Conservation (phyloP, 2,888 invertebrate genomes). For the Meiosimyza platycephala region DNA sequence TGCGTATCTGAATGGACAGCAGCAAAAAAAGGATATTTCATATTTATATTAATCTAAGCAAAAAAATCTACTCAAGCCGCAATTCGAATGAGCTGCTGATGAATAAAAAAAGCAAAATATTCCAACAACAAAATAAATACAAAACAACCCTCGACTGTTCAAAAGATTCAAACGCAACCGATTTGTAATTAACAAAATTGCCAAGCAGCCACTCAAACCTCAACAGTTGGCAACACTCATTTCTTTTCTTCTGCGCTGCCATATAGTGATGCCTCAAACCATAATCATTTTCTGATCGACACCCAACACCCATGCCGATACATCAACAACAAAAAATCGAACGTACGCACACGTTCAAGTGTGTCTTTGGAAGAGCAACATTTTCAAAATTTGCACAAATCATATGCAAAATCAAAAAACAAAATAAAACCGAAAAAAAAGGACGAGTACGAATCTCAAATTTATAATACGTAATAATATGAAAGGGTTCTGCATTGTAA, state of each 20-base stretch:
- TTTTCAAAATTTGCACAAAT: constrained; percentile 38
- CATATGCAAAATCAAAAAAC: constrained; percentile 29
- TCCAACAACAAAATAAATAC: constrained; percentile 8
- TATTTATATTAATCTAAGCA: constrained; percentile 42
- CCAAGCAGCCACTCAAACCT: constrained; percentile 61
- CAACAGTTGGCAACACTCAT: constrained; percentile 14
- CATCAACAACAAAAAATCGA: constrained; percentile 8
- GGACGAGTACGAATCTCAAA: neutral
- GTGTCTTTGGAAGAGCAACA: constrained; percentile 39
- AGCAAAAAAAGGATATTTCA: constrained; percentile 38
- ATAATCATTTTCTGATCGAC: constrained; percentile 14
- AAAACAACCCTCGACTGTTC: constrained; percentile 38
- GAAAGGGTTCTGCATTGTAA: constrained; percentile 29
- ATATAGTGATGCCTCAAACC: constrained; percentile 9
- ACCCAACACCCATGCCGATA: constrained; percentile 9
- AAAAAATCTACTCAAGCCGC: constrained; percentile 29
- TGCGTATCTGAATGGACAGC: constrained; percentile 40
- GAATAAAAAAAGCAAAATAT: constrained; percentile 21
- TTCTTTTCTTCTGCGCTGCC: no score
- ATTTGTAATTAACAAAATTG: constrained; percentile 68
- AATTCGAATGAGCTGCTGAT: constrained; percentile 34
- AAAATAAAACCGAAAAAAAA: neutral
- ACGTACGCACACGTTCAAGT: constrained; percentile 11
- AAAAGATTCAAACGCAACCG: constrained; percentile 49
- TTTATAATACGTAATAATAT: constrained; percentile 30